Conservation (phyloP, 2,113 vertebrate genomes). For the Platysternon megacephalum region DNA sequence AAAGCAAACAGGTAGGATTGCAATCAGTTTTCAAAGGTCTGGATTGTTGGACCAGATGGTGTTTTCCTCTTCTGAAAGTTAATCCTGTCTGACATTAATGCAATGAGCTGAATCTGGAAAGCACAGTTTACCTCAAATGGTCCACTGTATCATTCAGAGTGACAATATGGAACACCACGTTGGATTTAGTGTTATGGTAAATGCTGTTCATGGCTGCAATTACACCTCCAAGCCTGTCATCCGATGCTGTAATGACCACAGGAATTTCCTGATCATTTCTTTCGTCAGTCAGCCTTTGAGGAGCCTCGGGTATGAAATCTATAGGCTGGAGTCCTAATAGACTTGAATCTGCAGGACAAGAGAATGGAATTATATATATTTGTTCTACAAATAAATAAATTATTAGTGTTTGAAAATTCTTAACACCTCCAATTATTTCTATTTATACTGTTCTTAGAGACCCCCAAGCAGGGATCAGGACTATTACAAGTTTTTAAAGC, state of each 20-base stretch:
- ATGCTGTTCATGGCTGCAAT: constrained; percentile 94
- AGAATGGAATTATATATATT: not conserved
- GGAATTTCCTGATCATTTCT: constrained; percentile 86
- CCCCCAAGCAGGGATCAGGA: not conserved
- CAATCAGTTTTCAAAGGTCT: not conserved
- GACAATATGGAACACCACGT: constrained; percentile 92
- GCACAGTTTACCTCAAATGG: constrained; percentile 87
- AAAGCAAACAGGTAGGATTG: not conserved
- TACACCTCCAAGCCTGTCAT: constrained; percentile 91
- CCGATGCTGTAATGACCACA: constrained; percentile 90
- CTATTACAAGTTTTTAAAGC: not conserved
- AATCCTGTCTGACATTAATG: not conserved
- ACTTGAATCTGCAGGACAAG: constrained; percentile 80
- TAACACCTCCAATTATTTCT: not conserved
- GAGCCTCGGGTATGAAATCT: constrained; percentile 83
- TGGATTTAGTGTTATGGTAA: constrained; percentile 88
- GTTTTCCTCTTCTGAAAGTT: not conserved
- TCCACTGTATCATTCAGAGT: constrained; percentile 90
- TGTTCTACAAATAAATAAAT: not conserved
- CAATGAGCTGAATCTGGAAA: not conserved
- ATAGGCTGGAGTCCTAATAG: constrained; percentile 85
- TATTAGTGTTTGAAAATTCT: not conserved
- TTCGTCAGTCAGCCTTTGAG: constrained; percentile 49
- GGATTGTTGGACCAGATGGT: not conserved
- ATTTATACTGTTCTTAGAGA: not conserved